These are phyloP conservation scores for Crotalus helleri DNA, from an alignment of 2,113 vertebrate species.

Conservation along the genomic window DNA sequence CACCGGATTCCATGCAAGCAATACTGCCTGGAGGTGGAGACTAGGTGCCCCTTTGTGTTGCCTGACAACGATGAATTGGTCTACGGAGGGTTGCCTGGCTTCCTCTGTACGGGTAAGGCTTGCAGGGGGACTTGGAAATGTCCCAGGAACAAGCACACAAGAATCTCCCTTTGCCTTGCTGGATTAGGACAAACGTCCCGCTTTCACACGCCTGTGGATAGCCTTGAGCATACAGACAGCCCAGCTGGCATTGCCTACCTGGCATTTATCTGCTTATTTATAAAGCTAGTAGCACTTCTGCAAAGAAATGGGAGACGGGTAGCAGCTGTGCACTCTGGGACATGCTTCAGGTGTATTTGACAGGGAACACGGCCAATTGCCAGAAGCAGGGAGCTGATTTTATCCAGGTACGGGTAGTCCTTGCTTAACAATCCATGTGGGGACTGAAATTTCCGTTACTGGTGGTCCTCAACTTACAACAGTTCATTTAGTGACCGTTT, in stretches of 20 bases:
- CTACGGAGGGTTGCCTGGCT: constrained; percentile 82
- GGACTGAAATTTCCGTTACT: background rate
- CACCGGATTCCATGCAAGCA: constrained; percentile 82
- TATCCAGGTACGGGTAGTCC: background rate
- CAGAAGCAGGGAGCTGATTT: background rate
- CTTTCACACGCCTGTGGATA: too few relatives aligned
- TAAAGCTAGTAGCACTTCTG: background rate
- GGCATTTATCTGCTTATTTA: background rate
- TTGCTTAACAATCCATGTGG: too few relatives aligned
- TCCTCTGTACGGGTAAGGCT: constrained; percentile 79
- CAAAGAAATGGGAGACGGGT: background rate
- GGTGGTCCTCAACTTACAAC: too few relatives aligned
- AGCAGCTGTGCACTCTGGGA: background rate
- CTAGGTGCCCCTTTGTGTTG: constrained; percentile 80
- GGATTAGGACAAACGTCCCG: background rate
- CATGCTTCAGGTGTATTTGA: background rate
- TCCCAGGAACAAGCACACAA: background rate
- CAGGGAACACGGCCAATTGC: background rate
- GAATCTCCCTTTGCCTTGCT: background rate
- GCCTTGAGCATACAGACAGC: background rate
- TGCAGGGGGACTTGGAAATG: background rate
- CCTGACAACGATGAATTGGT: constrained; percentile 82
- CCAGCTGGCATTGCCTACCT: too few relatives aligned
- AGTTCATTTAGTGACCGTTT: too few relatives aligned
- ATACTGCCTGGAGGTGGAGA: constrained; percentile 85